These are phyloP conservation scores for Nemotelus pantherinus DNA, from an alignment of 2,888 invertebrate species.

Conservation along the genomic window DNA sequence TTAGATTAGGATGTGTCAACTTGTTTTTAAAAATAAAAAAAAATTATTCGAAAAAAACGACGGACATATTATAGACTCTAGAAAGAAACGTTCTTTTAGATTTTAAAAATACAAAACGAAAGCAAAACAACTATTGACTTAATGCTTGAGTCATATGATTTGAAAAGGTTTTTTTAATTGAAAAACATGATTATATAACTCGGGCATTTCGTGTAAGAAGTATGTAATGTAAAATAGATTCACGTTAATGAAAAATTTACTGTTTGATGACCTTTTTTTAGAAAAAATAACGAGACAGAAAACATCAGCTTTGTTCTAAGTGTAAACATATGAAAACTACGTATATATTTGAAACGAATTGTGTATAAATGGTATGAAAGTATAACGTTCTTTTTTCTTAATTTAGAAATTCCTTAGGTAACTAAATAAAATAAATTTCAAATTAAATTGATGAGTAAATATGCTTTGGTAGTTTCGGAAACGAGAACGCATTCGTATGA, in stretches of 20 bases:
- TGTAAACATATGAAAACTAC: too few relatives aligned
- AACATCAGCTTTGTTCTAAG: too few relatives aligned
- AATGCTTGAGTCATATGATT: too few relatives aligned
- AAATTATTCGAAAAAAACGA: slow-evolving; percentile 7
- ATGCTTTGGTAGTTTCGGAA: slow-evolving; percentile 37
- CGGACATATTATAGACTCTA: not conserved
- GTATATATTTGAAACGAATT: slow-evolving; percentile 8
- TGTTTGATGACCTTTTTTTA: too few relatives aligned
- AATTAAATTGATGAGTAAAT: slow-evolving; percentile 13
- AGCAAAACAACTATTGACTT: too few relatives aligned
- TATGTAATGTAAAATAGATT: not conserved
- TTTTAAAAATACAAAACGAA: too few relatives aligned
- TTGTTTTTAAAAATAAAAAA: not conserved
- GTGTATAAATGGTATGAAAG: slow-evolving; percentile 36
- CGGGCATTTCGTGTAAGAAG: too few relatives aligned
- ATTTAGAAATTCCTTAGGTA: slow-evolving; percentile 27
- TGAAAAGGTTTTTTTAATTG: too few relatives aligned
- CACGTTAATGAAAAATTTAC: not conserved
- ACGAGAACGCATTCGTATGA: slow-evolving; percentile 40
- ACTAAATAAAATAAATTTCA: slow-evolving; percentile 35
- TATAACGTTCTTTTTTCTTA: slow-evolving; percentile 12
- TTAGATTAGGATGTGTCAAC: slow-evolving; percentile 32
- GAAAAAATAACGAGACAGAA: too few relatives aligned
- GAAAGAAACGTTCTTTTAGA: not conserved
- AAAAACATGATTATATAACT: too few relatives aligned